phyloP scores from a whole-genome alignment of 2,888 invertebrate species.

The Chalcosyrphus nemorum region DNA sequence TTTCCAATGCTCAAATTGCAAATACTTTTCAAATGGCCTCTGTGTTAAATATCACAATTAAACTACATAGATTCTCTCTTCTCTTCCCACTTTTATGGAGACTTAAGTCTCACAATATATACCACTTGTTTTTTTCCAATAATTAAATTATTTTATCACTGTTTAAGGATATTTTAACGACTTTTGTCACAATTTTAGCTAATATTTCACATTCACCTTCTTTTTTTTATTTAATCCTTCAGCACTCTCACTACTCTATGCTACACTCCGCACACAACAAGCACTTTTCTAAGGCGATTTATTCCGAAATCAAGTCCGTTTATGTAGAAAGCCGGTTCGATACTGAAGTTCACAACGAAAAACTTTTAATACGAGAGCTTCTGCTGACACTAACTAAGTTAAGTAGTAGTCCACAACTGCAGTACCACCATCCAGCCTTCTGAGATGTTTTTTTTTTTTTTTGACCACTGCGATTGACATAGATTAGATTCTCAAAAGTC shows the following conservation, averaged over 20 bases:
- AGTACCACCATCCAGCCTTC: slow-evolving; percentile 3
- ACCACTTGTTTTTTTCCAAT: neutral
- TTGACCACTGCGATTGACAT: slow-evolving; percentile 33
- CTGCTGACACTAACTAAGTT: slow-evolving; percentile 25
- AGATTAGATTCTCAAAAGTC: slow-evolving; percentile 49
- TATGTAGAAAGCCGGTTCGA: slow-evolving; percentile 82
- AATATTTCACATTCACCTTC: slow-evolving; percentile 22
- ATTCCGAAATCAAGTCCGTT: slow-evolving; percentile 78
- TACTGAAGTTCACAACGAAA: slow-evolving; percentile 77
- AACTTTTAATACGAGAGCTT: slow-evolving; percentile 52
- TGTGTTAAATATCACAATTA: slow-evolving; percentile 23
- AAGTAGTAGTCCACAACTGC: slow-evolving; percentile 20
- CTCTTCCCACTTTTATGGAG: slow-evolving; percentile 12
- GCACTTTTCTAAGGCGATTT: slow-evolving; percentile 69
- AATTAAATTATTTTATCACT: neutral
- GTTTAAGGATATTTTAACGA: neutral
- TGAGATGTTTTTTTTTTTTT: slow-evolving; percentile 30
- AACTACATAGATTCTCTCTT: slow-evolving; percentile 21
- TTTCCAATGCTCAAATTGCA: neutral
- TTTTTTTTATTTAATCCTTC: slow-evolving; percentile 49
- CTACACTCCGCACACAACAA: slow-evolving; percentile 45
- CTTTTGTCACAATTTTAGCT: neutral
- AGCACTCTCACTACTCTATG: slow-evolving; percentile 56
- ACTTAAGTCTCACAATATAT: slow-evolving; percentile 19
- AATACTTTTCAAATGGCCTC: slow-evolving; percentile 11